Conservation (phyloP, 2,797 vertebrate genomes). For the Sphaeramia orbicularis region DNA sequence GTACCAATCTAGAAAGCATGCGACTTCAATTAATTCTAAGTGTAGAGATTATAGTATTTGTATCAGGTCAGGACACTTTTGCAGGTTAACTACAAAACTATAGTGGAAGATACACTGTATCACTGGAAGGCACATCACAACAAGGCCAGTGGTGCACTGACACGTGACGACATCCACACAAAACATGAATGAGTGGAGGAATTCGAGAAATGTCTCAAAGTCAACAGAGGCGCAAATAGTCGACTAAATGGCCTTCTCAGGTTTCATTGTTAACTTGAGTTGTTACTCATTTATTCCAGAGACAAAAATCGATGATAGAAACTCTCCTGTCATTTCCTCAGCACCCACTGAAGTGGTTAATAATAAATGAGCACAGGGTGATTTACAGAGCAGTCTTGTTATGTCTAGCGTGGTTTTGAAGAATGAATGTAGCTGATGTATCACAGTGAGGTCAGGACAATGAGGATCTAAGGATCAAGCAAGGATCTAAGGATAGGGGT, state of each 20-base stretch:
- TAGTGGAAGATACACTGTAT: constrained; percentile 16
- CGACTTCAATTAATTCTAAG: constrained; percentile 37
- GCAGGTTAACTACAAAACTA: background rate
- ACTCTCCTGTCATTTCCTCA: constrained; percentile 10
- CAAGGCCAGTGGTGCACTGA: constrained; percentile 53
- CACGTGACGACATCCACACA: constrained; percentile 55
- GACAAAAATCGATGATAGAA: constrained; percentile 41
- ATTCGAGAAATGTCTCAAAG: constrained; percentile 73
- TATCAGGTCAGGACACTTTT: background rate
- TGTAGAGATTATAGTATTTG: constrained; percentile 5
- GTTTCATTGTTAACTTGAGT: constrained; percentile 73
- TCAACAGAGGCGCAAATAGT: constrained; percentile 63
- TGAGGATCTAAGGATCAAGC: too few relatives aligned
- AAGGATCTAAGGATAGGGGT: constrained; percentile 43
- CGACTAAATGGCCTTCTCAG: constrained; percentile 52
- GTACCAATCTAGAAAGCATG: constrained; percentile 67
- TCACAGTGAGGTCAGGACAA: constrained; percentile 37
- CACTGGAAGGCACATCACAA: constrained; percentile 40
- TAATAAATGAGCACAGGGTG: constrained; percentile 47
- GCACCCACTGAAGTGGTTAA: constrained; percentile 26
- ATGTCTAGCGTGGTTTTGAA: constrained; percentile 40
- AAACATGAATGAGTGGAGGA: constrained; percentile 71
- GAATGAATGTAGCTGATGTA: constrained; percentile 24
- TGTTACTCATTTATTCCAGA: constrained; percentile 72
- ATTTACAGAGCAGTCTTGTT: constrained; percentile 25